These are phyloP conservation scores for Euzetes globulus DNA, from an alignment of 2,888 invertebrate genomes.

Conservation along the genomic window DNA sequence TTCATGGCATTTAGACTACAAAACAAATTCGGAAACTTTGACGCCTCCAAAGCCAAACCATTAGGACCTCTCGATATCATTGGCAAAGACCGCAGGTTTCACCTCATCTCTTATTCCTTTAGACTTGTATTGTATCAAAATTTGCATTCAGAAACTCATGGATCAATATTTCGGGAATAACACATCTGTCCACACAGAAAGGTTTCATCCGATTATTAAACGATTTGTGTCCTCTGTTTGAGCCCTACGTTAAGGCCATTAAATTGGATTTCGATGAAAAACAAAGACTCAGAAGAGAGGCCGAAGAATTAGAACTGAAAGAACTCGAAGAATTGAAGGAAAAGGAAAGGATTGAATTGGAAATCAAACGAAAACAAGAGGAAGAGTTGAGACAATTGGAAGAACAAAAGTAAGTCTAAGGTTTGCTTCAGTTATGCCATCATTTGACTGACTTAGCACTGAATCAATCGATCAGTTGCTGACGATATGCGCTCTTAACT, in stretches of 20 bases:
- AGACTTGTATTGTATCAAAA: conserved; percentile 9
- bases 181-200: conserved; percentile 77
- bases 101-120: conserved; percentile 15
- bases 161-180: conserved; percentile 80
- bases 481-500: not conserved
- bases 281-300: conserved; percentile 49
- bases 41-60: conserved; percentile 63
- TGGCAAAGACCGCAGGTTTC: conserved; percentile 73
- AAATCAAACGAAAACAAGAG: conserved; percentile 44
- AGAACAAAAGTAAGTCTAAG: conserved; percentile 42
- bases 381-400: conserved; percentile 46
- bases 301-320: conserved; percentile 52
- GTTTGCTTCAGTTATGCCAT: conserved; percentile 19
- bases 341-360: conserved; percentile 46
- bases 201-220: conserved; percentile 84
- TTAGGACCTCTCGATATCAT: conserved; percentile 91
- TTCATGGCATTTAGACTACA: conserved; percentile 88
- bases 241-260: conserved; percentile 82
- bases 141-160: conserved; percentile 63
- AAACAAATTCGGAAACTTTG: conserved; percentile 72
- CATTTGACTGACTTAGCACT: not conserved
- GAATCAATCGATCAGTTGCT: not conserved
- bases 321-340: conserved; percentile 53
- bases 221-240: conserved; percentile 77
- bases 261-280: conserved; percentile 77